These are phyloP conservation scores for Nyctibius bracteatus DNA, from an alignment of 2,113 vertebrate genomes.

Conservation along the genomic window DNA sequence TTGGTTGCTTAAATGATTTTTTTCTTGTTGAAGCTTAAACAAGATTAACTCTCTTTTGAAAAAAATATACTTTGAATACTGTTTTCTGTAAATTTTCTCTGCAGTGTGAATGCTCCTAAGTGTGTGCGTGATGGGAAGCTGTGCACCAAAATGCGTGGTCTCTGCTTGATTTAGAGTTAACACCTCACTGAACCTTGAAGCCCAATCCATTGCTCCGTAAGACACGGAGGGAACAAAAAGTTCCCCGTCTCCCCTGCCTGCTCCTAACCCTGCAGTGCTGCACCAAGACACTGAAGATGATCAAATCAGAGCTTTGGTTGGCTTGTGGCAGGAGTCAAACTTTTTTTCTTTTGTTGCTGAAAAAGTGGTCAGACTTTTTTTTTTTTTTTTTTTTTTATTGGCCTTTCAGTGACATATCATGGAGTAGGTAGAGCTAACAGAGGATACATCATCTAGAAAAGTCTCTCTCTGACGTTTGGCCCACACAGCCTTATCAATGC, in stretches of 20 bases:
- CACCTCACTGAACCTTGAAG: neutral
- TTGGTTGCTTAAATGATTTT: neutral
- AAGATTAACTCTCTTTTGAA: neutral
- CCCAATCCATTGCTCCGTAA: fast-evolving
- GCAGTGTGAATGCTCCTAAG: neutral
- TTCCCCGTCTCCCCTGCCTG: neutral
- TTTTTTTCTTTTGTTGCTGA: neutral
- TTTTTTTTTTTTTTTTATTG: neutral
- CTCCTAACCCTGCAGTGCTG: neutral
- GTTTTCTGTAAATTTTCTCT: neutral
- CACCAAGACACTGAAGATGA: conserved; percentile 22
- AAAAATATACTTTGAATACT: neutral
- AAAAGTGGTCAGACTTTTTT: neutral
- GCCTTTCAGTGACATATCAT: neutral
- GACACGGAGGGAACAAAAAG: neutral
- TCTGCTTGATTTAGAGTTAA: neutral
- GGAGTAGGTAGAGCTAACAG: neutral
- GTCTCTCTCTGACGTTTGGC: neutral
- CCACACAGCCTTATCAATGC: neutral
- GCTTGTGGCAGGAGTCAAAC: neutral
- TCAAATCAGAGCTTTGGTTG: conserved; percentile 2
- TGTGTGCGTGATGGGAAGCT: neutral
- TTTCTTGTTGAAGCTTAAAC: neutral
- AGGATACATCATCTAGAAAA: neutral
- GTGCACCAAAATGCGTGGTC: neutral